Conservation (phyloP, 2,888 invertebrate species). For the Ecliptopera silaceata region DNA sequence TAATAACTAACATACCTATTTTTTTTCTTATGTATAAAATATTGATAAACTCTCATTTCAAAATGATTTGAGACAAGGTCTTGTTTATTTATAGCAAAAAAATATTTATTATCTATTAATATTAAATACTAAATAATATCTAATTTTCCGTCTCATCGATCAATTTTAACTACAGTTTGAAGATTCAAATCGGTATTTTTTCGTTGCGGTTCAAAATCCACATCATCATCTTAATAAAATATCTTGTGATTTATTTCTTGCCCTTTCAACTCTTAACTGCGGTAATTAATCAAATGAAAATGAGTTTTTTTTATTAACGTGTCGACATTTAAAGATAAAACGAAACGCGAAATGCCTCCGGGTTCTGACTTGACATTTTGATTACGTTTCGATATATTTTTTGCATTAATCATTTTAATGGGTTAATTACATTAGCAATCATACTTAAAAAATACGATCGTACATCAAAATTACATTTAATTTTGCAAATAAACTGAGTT, state of each 20-base stretch:
- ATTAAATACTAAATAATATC: no score
- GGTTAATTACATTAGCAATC: conserved; percentile 33
- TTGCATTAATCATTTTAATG: conserved; percentile 32
- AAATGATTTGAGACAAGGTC: no score
- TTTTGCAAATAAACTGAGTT: background rate
- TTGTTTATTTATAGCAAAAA: no score
- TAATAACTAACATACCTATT: no score
- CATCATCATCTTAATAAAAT: conserved; percentile 65
- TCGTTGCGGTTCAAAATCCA: conserved; percentile 44
- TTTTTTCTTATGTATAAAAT: no score
- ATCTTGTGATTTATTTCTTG: conserved; percentile 56
- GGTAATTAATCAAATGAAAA: conserved; percentile 51
- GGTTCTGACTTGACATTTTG: conserved; percentile 34
- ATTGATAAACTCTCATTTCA: no score
- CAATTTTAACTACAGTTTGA: background rate
- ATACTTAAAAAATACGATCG: conserved; percentile 8
- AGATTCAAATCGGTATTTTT: background rate
- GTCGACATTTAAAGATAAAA: conserved; percentile 45
- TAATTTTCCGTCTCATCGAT: background rate
- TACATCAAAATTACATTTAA: conserved; percentile 7
- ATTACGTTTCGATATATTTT: conserved; percentile 27
- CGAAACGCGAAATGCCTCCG: conserved; percentile 13
- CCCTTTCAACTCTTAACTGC: conserved; percentile 58
- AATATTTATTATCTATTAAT: no score
- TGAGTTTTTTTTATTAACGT: conserved; percentile 44